A percentile compares a stretch with the other conserved stretches of the same genome.
Evolutionary conservation across 1,140 invertebrate species (phyloP).

Genomic region (Ceratoteleas bidentatus): DNA sequence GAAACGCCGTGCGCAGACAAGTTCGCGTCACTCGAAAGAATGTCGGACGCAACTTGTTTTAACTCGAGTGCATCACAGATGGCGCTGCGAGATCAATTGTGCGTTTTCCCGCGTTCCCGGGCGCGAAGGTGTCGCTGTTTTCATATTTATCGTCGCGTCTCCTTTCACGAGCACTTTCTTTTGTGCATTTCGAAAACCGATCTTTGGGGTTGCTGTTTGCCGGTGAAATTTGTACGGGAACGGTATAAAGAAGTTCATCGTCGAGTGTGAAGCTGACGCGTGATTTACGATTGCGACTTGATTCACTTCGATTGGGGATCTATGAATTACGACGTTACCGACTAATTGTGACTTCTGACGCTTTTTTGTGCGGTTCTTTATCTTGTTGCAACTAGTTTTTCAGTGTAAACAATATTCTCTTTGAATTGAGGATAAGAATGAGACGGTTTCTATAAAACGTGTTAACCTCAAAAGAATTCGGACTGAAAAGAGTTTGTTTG

Average conservation of each 20-base stretch:
- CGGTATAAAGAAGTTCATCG: conserved; percentile 12
- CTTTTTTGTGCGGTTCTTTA: too few species aligned
- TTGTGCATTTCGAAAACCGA: conserved; percentile 21
- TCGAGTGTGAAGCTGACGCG: background rate
- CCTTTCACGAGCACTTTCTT: conserved; percentile 20
- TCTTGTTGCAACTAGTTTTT: too few species aligned
- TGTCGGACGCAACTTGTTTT: conserved; percentile 9
- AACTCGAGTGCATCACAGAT: conserved; percentile 10
- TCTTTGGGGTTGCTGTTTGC: background rate
- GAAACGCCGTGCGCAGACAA: background rate
- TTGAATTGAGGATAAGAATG: too few species aligned
- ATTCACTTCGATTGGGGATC: too few species aligned
- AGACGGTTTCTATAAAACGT: too few species aligned
- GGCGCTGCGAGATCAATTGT: conserved; percentile 29
- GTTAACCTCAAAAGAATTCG: too few species aligned
- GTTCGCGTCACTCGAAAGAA: background rate
- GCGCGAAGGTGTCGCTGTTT: conserved; percentile 40
- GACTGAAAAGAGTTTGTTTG: too few species aligned
- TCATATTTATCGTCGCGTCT: conserved; percentile 36
- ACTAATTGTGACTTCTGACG: too few species aligned
- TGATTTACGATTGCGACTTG: too few species aligned
- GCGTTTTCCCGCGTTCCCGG: background rate
- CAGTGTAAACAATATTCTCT: too few species aligned
- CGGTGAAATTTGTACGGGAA: conserved; percentile 23
- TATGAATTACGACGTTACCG: too few species aligned